phyloP scores from a whole-genome alignment of 2,113 vertebrate genomes.

The Noctilio leporinus region DNA sequence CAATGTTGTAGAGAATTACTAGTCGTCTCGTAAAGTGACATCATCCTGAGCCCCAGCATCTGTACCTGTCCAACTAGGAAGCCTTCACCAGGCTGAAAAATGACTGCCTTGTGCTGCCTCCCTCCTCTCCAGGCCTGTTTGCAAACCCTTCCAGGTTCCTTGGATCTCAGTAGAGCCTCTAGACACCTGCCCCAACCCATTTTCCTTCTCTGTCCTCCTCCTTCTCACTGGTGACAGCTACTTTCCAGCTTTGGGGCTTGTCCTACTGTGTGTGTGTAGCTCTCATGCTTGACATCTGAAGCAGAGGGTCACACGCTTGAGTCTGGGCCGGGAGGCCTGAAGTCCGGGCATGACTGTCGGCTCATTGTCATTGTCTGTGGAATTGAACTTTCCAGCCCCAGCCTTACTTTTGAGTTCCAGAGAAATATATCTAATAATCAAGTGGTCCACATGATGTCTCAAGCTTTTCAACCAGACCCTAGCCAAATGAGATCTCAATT shows the following conservation, averaged over 20 bases:
- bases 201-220: not conserved
- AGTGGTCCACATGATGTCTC: not conserved
- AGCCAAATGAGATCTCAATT: not conserved
- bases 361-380: not conserved
- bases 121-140: not conserved
- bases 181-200: not conserved
- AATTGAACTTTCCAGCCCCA: not conserved
- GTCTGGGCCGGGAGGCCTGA: not conserved
- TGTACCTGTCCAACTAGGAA: not conserved
- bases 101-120: not conserved
- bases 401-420: not conserved
- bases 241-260: not conserved
- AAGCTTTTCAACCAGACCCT: not conserved
- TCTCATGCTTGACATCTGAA: not conserved
- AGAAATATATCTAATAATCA: not conserved
- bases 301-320: not conserved
- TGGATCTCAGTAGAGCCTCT: not conserved
- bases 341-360: not conserved
- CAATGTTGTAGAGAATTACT: not conserved
- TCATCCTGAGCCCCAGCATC: no score
- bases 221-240: not conserved
- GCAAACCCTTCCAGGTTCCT: not conserved
- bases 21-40: not conserved
- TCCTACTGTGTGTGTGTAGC: not conserved
- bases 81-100: accelerated